These are phyloP conservation scores for Andrena bucephala DNA, from an alignment of 2,888 invertebrate genomes.

Conservation along the genomic window DNA sequence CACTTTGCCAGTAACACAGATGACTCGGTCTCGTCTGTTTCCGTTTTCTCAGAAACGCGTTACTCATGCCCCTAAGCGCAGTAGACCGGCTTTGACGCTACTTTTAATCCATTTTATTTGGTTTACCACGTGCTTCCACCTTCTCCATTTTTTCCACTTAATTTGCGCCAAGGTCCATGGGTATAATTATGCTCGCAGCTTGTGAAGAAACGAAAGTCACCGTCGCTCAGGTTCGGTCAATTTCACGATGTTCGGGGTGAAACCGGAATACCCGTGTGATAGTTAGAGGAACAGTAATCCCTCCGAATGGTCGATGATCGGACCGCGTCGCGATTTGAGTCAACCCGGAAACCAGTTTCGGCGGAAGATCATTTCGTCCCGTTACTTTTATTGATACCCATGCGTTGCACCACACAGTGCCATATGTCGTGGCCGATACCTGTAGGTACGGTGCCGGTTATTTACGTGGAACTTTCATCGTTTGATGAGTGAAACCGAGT, in stretches of 20 bases:
- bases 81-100: background rate
- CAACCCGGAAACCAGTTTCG: conserved; percentile 68
- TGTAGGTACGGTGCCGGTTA: background rate
- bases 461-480: conserved; percentile 41
- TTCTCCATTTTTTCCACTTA: background rate
- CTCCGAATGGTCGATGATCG: conserved; percentile 29
- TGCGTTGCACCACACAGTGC: conserved; percentile 41
- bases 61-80: background rate
- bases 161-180: background rate
- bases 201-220: conserved; percentile 21
- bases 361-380: conserved; percentile 59
- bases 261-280: background rate
- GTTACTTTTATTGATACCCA: conserved; percentile 68
- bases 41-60: conserved; percentile 34
- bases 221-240: conserved; percentile 16
- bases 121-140: background rate
- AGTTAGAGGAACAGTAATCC: conserved; percentile 23
- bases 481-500: conserved; percentile 29
- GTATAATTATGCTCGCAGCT: conserved; percentile 11
- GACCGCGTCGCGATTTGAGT: conserved; percentile 38
- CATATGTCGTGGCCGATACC: conserved; percentile 36
- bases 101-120: background rate
- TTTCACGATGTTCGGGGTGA: background rate
- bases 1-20: conserved; percentile 45
- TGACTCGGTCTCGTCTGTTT: conserved; percentile 32